Evolutionary conservation across 2,888 invertebrate genomes (phyloP).

Genomic region (Melikaiella ostensackeni): DNA sequence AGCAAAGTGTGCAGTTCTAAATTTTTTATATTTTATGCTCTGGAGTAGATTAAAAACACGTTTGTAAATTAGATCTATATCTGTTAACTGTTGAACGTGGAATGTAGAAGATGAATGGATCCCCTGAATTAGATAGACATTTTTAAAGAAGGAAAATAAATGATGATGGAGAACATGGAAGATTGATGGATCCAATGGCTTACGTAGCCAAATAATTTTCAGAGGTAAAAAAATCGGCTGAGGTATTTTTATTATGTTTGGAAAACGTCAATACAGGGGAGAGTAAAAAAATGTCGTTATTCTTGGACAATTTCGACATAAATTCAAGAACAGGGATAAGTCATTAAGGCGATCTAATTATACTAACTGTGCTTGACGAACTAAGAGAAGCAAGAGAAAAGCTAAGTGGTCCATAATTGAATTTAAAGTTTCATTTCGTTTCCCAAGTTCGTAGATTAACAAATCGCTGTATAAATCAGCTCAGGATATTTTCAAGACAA

Average conservation of each 20-base stretch:
- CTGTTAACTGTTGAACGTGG: background rate
- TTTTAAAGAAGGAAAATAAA: constrained; percentile 8
- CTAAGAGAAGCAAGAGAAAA: constrained; percentile 7
- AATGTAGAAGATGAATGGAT: constrained; percentile 22
- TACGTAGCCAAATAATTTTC: background rate
- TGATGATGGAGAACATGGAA: constrained; percentile 9
- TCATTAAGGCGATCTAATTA: constrained; percentile 18
- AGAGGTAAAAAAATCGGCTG: background rate
- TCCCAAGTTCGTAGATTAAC: constrained; percentile 8
- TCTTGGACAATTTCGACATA: background rate
- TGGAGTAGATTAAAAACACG: background rate
- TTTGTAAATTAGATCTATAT: constrained; percentile 28
- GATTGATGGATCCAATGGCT: background rate
- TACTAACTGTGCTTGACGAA: background rate
- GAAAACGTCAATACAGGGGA: background rate
- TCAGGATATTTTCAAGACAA: background rate
- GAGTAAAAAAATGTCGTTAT: background rate
- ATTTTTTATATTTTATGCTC: no score
- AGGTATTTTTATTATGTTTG: background rate
- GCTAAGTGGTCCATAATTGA: constrained; percentile 18
- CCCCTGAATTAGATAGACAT: background rate
- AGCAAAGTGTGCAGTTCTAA: background rate
- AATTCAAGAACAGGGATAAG: background rate
- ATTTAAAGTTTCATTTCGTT: constrained; percentile 17
- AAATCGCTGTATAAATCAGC: background rate